A percentile compares a stretch with the other conserved stretches of the same genome.
Conservation (phyloP, 2,888 invertebrate genomes). For the Drosophila demipolita region DNA sequence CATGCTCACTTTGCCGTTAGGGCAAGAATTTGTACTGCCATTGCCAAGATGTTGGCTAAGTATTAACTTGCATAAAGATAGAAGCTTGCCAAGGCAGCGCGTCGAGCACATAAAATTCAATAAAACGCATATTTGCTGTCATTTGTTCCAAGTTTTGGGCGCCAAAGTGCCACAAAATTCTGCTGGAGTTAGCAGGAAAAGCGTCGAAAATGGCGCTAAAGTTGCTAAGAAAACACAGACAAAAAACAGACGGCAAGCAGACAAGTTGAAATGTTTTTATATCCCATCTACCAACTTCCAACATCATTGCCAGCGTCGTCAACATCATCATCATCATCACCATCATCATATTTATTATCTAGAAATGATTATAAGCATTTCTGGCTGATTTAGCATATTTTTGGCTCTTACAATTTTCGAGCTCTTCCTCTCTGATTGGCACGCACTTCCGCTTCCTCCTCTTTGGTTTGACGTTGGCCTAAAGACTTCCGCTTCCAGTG, state of each 20-base stretch:
- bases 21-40: conserved; percentile 29
- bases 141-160: conserved; percentile 77
- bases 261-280: conserved; percentile 60
- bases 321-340: conserved; percentile 27
- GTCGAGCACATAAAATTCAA: conserved; percentile 78
- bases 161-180: conserved; percentile 78
- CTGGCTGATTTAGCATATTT: conserved; percentile 79
- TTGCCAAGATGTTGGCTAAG: conserved; percentile 45
- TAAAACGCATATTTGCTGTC: conserved; percentile 82
- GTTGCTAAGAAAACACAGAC: conserved; percentile 62
- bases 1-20: conserved; percentile 61
- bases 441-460: conserved; percentile 77
- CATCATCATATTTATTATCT: conserved; percentile 38
- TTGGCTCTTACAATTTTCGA: conserved; percentile 20
- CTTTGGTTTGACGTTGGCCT: conserved; percentile 70
- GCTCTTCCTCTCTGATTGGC: conserved; percentile 46
- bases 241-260: conserved; percentile 39
- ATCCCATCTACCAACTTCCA: conserved; percentile 23
- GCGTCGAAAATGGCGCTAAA: conserved; percentile 61
- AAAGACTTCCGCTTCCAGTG: conserved; percentile 74
- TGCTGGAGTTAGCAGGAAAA: conserved; percentile 46
- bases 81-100: conserved; percentile 43
- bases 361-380: conserved; percentile 77
- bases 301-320: conserved; percentile 15
- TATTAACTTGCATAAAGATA: conserved; percentile 15